A percentile compares a stretch with the other conserved stretches of the same genome.
Conservation (phyloP, 2,797 vertebrate species). For the Pantherophis alleghaniensis region DNA sequence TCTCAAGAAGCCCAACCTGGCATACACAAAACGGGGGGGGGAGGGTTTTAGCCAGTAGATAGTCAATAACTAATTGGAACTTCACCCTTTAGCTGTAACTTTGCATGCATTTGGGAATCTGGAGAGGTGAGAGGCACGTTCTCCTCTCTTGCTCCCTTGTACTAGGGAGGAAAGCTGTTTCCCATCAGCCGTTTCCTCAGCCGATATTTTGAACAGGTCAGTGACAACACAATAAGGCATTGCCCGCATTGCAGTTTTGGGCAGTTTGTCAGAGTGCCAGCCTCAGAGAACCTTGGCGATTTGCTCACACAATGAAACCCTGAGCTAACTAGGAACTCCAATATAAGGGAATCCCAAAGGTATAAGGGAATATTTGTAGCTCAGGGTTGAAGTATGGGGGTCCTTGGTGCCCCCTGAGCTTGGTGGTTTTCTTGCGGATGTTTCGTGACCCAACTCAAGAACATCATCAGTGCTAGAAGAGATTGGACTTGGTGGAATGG, state of each 20-base stretch:
- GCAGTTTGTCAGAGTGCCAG: neutral
- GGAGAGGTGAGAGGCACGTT: neutral
- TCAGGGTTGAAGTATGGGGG: neutral
- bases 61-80: conserved; percentile 4
- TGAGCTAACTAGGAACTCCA: neutral
- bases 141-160: neutral
- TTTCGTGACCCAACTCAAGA: too few relatives aligned
- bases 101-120: neutral
- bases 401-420: neutral
- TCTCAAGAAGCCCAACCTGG: accelerated
- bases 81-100: neutral
- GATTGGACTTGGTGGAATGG: neutral
- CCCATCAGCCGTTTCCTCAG: neutral
- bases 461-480: neutral
- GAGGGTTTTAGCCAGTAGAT: neutral
- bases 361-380: neutral
- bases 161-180: neutral
- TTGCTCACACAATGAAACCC: neutral
- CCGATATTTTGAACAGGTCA: neutral
- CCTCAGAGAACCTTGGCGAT: neutral
- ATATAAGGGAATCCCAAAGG: too few relatives aligned
- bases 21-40: neutral
- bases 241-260: neutral
- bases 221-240: conserved; percentile 36
- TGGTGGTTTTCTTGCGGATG: too few relatives aligned